Base-by-base conservation (phyloP, 2,113 vertebrate species). In the Girardinichthys multiradiatus region DNA sequence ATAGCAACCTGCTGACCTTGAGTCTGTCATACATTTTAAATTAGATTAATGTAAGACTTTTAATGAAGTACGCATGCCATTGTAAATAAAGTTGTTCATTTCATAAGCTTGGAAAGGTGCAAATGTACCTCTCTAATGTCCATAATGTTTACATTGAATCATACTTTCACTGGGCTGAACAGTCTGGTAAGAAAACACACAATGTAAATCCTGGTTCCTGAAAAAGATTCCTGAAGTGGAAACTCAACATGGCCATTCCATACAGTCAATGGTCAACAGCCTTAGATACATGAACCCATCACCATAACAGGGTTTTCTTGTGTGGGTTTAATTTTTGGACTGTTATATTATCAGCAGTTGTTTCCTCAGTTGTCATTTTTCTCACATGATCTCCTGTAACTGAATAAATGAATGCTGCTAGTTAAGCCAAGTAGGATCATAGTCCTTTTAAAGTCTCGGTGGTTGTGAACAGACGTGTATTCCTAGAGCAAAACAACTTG, bases 1-100 rank as follows among this genome's bases (percentile, higher is more conserved):
- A 68, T 17, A 79, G 64, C 37, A 79, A 67, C 65, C 54, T 61
- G 42, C 67, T 77, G 69, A 76, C 74, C 39, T 57, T 0, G 64
- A 80, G 51, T 66, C 66, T 59, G 15, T 57, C 27, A 27, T 68
- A 68, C 42, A 57, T 30, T 12, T 63, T 58, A 11, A 80, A 73
- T 68, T 65, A 62, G 24, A 45, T n/a, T 70, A 45, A 42, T 58
- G 8, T 26, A 48, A 31, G 61, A 71, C 57, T 10, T 72, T 54
- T 54, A 21, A 54, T 54, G 48, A 54, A 54, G 48, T n/a, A 24
- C 24, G 21, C 19, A 54, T 8, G 24, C 48, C 9, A 24, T n/a
- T 54, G 21, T 54, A n/a, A 54, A 54, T n/a, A 54, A 7, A 54
- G 9, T n/a, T 54, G 48, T 54, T n/a, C 2, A 2, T n/a, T 10